Percentiles rank a stretch among this genome's conserved stretches.
Evolutionary conservation across 2,113 vertebrate species (phyloP).

Genomic region (Zingel zingel): DNA sequence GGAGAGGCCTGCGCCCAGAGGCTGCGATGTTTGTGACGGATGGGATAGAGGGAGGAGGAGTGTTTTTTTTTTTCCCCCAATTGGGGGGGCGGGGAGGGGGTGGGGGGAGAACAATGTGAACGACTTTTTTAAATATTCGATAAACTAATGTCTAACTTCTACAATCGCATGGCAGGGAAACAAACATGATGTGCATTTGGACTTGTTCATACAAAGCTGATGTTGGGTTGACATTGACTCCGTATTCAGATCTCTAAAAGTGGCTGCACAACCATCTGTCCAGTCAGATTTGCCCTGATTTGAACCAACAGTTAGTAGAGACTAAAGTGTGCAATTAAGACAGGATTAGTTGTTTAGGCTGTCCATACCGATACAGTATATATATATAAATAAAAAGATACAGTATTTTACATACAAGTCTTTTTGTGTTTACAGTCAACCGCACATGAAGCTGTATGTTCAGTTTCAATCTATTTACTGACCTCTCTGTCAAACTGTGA

Average conservation of each 20-base stretch:
- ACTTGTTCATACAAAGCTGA: slow-evolving; percentile 34
- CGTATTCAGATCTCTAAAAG: background rate
- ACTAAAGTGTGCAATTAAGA: background rate
- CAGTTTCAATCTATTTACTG: slow-evolving; percentile 39
- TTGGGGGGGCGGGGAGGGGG: too few species aligned
- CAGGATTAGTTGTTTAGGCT: background rate
- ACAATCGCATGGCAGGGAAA: slow-evolving; percentile 34
- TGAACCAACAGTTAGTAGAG: background rate
- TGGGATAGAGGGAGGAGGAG: slow-evolving; percentile 41
- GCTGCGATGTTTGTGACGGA: slow-evolving; percentile 57
- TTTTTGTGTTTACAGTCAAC: background rate
- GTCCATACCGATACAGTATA: background rate
- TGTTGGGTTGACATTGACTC: slow-evolving; percentile 27
- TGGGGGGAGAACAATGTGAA: slow-evolving; percentile 13
- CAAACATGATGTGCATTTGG: background rate
- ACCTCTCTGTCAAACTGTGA: slow-evolving; percentile 98
- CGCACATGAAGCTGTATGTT: slow-evolving; percentile 31
- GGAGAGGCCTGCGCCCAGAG: slow-evolving; percentile 37
- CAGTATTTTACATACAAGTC: background rate
- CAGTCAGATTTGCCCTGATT: background rate
- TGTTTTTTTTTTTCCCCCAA: too few species aligned
- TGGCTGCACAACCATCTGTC: background rate
- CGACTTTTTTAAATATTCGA: background rate
- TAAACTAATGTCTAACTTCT: slow-evolving; percentile 18
- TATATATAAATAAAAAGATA: background rate